phyloP scores from a whole-genome alignment of 2,113 vertebrate genomes.

The Xyliphius kryptos region DNA sequence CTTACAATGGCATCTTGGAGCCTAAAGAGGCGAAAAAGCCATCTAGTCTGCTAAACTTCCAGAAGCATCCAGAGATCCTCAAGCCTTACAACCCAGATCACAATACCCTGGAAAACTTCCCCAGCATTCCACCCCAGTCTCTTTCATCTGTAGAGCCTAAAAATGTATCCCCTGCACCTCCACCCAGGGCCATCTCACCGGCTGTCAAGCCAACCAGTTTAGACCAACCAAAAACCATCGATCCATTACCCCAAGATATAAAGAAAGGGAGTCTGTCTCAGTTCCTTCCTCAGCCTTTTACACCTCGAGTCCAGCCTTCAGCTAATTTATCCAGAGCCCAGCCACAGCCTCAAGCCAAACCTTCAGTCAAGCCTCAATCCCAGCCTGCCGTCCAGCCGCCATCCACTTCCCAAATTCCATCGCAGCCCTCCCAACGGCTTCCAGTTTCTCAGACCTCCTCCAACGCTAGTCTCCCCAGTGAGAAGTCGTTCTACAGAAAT shows the following conservation, averaged over 20 bases:
- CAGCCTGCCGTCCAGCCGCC: slow-evolving; percentile 34
- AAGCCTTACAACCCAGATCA: slow-evolving; percentile 80
- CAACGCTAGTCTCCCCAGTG: slow-evolving; percentile 38
- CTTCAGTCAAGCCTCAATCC: too few species aligned
- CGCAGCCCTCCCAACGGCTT: slow-evolving; percentile 27
- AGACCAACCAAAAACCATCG: too few species aligned
- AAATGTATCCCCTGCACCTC: too few species aligned
- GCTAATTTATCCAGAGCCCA: slow-evolving; percentile 28
- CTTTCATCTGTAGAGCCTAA: slow-evolving; percentile 33
- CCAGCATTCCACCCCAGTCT: slow-evolving; percentile 49
- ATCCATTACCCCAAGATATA: too few species aligned
- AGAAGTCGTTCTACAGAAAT: slow-evolving; percentile 39
- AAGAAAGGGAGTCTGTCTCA: too few species aligned
- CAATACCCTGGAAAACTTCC: slow-evolving; percentile 59
- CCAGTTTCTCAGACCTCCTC: slow-evolving; percentile 54
- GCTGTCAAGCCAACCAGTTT: too few species aligned
- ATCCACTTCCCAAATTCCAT: slow-evolving; percentile 24
- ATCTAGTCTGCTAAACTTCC: slow-evolving; percentile 76
- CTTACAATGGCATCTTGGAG: slow-evolving; percentile 59
- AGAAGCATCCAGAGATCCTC: slow-evolving; percentile 85
- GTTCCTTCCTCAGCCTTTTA: too few species aligned
- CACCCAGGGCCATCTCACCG: too few species aligned
- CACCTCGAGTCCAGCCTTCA: slow-evolving; percentile 3
- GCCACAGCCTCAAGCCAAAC: slow-evolving; percentile 1
- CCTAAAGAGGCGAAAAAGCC: slow-evolving; percentile 57